Base-by-base conservation (phyloP, 2,797 vertebrate genomes). In the Tenualosa thibaudeaui region DNA sequence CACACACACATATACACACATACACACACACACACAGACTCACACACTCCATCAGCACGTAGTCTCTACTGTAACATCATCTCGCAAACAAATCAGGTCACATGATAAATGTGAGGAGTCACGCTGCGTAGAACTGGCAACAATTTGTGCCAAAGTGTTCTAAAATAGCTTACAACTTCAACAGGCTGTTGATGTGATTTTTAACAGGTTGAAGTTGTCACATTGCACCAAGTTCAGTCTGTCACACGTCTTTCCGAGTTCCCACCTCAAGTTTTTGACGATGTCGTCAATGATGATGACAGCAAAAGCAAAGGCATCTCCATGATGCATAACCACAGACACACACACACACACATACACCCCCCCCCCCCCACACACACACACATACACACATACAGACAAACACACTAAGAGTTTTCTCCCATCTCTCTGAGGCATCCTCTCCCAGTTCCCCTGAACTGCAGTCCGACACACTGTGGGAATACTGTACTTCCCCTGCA, bases 131-230 rank as follows among this genome's bases (percentile, higher is more conserved):
- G 68, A 75, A 75, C 13, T 26, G 9, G 65, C 65, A 71, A 40
- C 68, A 37, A 75, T 75, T 43, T 40, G 37, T 31, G 15, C 68
- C n/a, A 75, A 0, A 17, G 40, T 5, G 3, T 5, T 31, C 65
- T 31, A 13, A 75, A 75, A 75, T 75, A 75, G 68, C 68, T 40
- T 75, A 37, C 68, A 40, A 37, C 68, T 17, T 75, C 68, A 75
- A 75, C 68, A 75, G 68, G 68, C 68, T 75, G 68, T 75, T 37
- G 68, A 37, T 40, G 68, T 43, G 68, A 15, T 75, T 58, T 43
- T 43, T 75, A 75, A 26, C 68, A 40, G 31, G 68, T 75, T 43
- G 13, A 12, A 75, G 68, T 75, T 75, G 68, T 75, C 12, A 75
- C 37, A 75, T 43, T 15, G 15, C 31, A 31, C 31, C 40, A 75